These are phyloP conservation scores for Atethmia centrago DNA, from an alignment of 2,888 invertebrate genomes.

Conservation along the genomic window DNA sequence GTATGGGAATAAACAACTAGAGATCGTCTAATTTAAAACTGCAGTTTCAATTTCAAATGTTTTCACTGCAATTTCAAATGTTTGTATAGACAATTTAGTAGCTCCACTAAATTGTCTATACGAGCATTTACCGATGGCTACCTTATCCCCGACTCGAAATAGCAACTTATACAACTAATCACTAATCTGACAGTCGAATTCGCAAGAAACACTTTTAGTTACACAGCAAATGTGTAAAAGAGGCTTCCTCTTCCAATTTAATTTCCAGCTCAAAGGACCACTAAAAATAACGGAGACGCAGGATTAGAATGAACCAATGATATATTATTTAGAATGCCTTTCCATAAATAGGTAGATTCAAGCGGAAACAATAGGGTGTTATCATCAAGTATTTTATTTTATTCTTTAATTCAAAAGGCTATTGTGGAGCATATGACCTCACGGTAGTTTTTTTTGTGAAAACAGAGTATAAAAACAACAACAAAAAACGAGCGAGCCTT, in stretches of 20 bases:
- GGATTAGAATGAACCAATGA: not conserved
- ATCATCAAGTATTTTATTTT: not conserved
- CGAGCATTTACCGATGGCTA: not conserved
- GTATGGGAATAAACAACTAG: too few relatives aligned
- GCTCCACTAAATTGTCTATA: too few relatives aligned
- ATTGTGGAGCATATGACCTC: not conserved
- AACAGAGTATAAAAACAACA: not conserved
- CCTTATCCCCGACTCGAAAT: not conserved
- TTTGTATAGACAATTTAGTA: too few relatives aligned
- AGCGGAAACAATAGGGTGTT: conserved; percentile 5
- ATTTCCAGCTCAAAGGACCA: not conserved
- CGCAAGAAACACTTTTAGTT: not conserved
- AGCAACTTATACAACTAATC: not conserved
- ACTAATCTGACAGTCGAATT: not conserved
- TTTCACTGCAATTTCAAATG: too few relatives aligned
- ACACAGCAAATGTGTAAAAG: not conserved
- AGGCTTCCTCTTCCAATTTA: not conserved
- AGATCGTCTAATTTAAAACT: too few relatives aligned
- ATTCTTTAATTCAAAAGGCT: not conserved
- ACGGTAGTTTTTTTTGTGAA: not conserved
- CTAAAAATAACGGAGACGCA: not conserved
- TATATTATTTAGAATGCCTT: not conserved
- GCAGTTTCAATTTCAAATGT: too few relatives aligned
- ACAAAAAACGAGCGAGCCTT: too few relatives aligned
- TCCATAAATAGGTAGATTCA: not conserved